Conservation (phyloP, 2,888 invertebrate species). For the Hemaris fuciformis region DNA sequence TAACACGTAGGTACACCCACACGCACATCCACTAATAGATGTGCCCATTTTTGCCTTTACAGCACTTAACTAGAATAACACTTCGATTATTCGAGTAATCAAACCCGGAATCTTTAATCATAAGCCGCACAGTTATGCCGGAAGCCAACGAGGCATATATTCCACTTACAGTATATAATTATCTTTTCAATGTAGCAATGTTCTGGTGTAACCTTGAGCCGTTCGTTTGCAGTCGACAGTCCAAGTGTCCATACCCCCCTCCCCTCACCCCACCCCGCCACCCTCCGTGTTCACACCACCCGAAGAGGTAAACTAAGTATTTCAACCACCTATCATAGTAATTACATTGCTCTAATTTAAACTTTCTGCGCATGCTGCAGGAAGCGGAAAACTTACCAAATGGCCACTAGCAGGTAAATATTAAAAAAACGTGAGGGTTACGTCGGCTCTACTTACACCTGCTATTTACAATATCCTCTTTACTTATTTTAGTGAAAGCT, state of each 20-base stretch:
- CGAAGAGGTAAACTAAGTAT: constrained; percentile 7
- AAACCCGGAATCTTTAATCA: no score
- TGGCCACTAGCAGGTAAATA: constrained; percentile 55
- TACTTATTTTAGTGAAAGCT: neutral
- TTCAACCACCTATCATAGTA: neutral
- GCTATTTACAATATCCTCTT: no score
- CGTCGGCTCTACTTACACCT: no score
- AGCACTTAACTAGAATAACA: no score
- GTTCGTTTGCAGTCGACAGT: constrained; percentile 19
- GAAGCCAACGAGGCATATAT: no score
- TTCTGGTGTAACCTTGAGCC: no score
- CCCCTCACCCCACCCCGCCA: constrained; percentile 27
- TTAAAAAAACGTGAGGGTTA: neutral
- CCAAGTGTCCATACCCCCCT: constrained; percentile 36
- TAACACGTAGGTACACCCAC: no score
- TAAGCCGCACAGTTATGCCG: no score
- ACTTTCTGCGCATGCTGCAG: constrained; percentile 42
- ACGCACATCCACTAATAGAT: neutral
- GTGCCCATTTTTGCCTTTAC: no score
- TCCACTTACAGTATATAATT: no score
- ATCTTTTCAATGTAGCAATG: no score
- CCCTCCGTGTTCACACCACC: constrained; percentile 13
- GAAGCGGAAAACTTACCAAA: constrained; percentile 48
- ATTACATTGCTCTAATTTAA: neutral
- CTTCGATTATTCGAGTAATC: no score